A percentile compares a stretch with the other conserved stretches of the same genome.
phyloP scores from a whole-genome alignment of 2,888 invertebrate species.

The Actias luna region DNA sequence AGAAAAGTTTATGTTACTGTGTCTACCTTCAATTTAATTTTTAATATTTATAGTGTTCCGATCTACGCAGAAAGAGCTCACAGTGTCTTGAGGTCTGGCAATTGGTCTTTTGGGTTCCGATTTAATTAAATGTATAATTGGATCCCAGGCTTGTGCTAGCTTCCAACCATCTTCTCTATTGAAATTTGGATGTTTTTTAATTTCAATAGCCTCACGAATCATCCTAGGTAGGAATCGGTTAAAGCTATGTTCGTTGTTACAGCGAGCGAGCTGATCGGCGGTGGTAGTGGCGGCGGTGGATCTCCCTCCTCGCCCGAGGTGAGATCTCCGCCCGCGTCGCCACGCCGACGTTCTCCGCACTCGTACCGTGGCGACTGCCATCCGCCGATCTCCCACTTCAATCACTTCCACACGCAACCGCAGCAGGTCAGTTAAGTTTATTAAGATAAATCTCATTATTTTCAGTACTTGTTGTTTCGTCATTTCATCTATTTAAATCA shows the following conservation, averaged over 20 bases:
- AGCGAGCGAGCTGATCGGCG: constrained; percentile 58
- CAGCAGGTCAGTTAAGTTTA: constrained; percentile 83
- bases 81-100: too few relatives aligned
- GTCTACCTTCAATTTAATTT: too few relatives aligned
- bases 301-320: constrained; percentile 65
- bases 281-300: constrained; percentile 42
- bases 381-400: constrained; percentile 87
- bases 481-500: not conserved
- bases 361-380: constrained; percentile 65
- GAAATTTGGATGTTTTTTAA: too few relatives aligned
- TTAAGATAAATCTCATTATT: not conserved
- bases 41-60: too few relatives aligned
- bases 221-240: too few relatives aligned
- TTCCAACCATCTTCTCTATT: too few relatives aligned
- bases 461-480: not conserved
- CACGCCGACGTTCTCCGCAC: constrained; percentile 70
- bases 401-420: constrained; percentile 96
- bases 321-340: constrained; percentile 67
- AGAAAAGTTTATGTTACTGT: too few relatives aligned
- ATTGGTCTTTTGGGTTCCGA: too few relatives aligned
- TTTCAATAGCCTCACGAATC: too few relatives aligned
- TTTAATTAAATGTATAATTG: too few relatives aligned
- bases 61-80: too few relatives aligned
- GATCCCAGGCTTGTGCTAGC: too few relatives aligned
- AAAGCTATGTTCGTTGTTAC: constrained; percentile 22